A percentile compares a stretch with the other conserved stretches of the same genome.
Evolutionary conservation across 2,797 vertebrate genomes (phyloP).

Genomic region (Diceros bicornis): DNA sequence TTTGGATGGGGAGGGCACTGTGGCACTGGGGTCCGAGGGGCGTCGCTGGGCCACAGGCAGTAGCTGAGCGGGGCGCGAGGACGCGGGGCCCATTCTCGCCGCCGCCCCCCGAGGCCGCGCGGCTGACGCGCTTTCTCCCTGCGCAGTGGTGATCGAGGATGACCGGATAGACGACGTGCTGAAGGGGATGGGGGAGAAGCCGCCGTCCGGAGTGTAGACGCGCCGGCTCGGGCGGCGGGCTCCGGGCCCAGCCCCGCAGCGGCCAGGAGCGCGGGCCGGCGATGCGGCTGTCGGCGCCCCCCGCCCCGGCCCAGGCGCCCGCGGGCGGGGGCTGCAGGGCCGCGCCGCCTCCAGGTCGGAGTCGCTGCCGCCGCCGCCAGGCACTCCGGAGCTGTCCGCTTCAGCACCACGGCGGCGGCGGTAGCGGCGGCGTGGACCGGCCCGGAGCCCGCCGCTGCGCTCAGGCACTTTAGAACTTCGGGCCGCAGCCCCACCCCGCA

Average conservation of each 20-base stretch:
- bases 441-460: conserved; percentile 80
- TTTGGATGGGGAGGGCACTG: not conserved
- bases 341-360: conserved; percentile 62
- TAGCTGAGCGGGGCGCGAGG: conserved; percentile 8
- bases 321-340: conserved; percentile 80
- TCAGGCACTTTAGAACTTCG: conserved; percentile 87
- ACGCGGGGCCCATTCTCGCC: conserved; percentile 32
- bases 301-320: conserved; percentile 91
- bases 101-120: conserved; percentile 70
- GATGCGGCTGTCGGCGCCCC: conserved; percentile 95
- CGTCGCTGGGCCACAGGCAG: conserved; percentile 6
- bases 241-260: conserved; percentile 83
- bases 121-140: conserved; percentile 85
- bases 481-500: conserved; percentile 83
- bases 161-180: conserved; percentile 99
- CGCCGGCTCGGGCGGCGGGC: conserved; percentile 79
- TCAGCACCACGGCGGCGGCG: conserved; percentile 91
- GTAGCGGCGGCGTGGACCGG: conserved; percentile 80
- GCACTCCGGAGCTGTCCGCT: conserved; percentile 93
- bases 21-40: not conserved
- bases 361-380: conserved; percentile 87
- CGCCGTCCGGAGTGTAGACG: conserved; percentile 97
- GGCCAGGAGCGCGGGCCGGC: conserved; percentile 86
- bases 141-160: conserved; percentile 99
- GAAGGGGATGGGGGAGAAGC: conserved; percentile 99